phyloP scores from a whole-genome alignment of 2,113 vertebrate genomes.

The Calidris pygmaea region DNA sequence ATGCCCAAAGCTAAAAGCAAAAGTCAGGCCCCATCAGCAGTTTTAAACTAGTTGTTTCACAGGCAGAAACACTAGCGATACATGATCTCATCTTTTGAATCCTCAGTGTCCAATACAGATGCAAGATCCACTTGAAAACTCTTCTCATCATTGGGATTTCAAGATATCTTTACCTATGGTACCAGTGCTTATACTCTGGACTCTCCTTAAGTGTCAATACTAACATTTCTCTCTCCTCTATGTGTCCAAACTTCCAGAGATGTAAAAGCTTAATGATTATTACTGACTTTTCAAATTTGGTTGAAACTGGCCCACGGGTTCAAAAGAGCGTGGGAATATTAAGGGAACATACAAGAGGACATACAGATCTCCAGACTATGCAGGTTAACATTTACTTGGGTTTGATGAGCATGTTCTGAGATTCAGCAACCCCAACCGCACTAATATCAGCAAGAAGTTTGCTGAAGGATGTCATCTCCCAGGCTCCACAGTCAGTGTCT shows the following conservation, averaged over 20 bases:
- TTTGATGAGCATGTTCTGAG: neutral
- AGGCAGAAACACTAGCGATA: neutral
- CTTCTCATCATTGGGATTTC: neutral
- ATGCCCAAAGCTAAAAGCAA: neutral
- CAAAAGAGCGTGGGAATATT: neutral
- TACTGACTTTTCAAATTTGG: neutral
- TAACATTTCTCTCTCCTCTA: neutral
- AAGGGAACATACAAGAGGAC: neutral
- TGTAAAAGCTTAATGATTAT: neutral
- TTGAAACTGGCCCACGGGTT: neutral
- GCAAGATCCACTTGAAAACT: neutral
- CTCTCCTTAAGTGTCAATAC: neutral
- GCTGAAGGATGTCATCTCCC: neutral
- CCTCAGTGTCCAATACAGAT: neutral
- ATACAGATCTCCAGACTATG: neutral
- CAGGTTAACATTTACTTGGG: neutral
- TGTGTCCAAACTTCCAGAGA: neutral
- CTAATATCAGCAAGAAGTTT: neutral
- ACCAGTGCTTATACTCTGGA: neutral
- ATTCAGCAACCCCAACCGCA: neutral
- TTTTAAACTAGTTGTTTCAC: neutral
- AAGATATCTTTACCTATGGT: neutral
- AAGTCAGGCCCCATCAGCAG: neutral
- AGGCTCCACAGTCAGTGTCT: neutral
- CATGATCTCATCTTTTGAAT: neutral